Evolutionary conservation across 2,888 invertebrate genomes (phyloP).

Genomic region (Apotomis betuletana): DNA sequence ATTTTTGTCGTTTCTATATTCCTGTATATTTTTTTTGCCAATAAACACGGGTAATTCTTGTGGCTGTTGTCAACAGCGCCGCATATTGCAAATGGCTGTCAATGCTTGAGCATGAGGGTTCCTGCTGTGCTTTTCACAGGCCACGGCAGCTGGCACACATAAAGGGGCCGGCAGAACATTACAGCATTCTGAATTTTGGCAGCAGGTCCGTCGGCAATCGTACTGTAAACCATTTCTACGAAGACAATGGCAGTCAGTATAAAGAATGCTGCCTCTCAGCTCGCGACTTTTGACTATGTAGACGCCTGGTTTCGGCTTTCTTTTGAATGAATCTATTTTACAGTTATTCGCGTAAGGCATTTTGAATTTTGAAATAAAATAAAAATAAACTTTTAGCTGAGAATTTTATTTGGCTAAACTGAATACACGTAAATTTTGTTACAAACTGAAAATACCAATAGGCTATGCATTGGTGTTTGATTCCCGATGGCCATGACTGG

Average conservation of each 20-base stretch:
- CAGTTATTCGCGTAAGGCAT: background rate
- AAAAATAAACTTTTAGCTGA: constrained; percentile 3
- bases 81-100: constrained; percentile 61
- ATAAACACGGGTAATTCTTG: too few species aligned
- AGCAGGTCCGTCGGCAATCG: constrained; percentile 79
- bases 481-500: constrained; percentile 32
- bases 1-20: background rate
- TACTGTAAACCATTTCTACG: constrained; percentile 84
- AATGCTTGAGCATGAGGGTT: constrained; percentile 74
- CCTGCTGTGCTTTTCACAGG: constrained; percentile 61
- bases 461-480: background rate
- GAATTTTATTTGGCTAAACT: constrained; percentile 12
- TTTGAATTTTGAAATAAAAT: constrained; percentile 12
- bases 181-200: constrained; percentile 71
- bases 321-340: constrained; percentile 2
- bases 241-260: constrained; percentile 81
- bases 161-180: constrained; percentile 62
- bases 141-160: constrained; percentile 65
- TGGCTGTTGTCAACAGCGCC: constrained; percentile 39
- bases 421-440: constrained; percentile 13
- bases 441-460: background rate
- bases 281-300: constrained; percentile 70
- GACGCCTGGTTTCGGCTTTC: constrained; percentile 7
- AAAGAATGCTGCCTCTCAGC: constrained; percentile 77
- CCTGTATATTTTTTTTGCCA: background rate